A percentile compares a stretch with the other conserved stretches of the same genome.
Evolutionary conservation across 1,140 invertebrate genomes (phyloP).

Genomic region (Episyrphus balteatus): DNA sequence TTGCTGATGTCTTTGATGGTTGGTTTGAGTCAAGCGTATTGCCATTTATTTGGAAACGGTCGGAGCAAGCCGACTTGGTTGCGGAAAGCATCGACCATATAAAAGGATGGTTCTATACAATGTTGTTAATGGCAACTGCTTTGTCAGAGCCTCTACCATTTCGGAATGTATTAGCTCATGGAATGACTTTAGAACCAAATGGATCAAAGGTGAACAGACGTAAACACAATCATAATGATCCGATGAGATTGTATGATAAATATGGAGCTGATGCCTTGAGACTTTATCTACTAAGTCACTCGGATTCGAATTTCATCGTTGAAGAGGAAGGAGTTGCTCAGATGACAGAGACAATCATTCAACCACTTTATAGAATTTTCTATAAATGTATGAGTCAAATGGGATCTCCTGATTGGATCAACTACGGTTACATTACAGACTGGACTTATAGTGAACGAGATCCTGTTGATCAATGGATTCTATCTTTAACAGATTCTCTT

Average conservation of each 20-base stretch:
- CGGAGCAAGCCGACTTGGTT: conserved; percentile 97
- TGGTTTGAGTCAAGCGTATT: conserved; percentile 99
- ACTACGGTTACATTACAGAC: neutral
- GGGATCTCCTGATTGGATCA: conserved; percentile 50
- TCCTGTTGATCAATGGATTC: conserved; percentile 94
- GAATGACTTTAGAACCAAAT: conserved; percentile 83
- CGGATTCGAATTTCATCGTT: conserved; percentile 90
- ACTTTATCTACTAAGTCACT: conserved; percentile 92
- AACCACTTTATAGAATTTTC: conserved; percentile 92
- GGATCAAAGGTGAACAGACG: conserved; percentile 98
- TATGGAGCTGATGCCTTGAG: conserved; percentile 92
- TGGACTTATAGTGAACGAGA: conserved; percentile 3
- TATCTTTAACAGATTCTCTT: conserved; percentile 86
- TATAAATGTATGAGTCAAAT: conserved; percentile 85
- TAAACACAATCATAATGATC: conserved; percentile 96
- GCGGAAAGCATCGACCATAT: conserved; percentile 99
- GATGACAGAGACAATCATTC: conserved; percentile 89
- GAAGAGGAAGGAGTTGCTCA: conserved; percentile 91
- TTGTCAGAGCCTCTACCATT: conserved; percentile 90
- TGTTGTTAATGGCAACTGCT: conserved; percentile 85
- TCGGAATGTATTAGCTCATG: conserved; percentile 92
- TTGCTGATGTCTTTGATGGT: conserved; percentile 95
- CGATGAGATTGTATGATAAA: conserved; percentile 74
- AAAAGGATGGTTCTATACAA: conserved; percentile 94
- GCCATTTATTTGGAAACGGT: conserved; percentile 93